Conservation (phyloP, 2,797 vertebrate genomes). For the Natrix natrix region DNA sequence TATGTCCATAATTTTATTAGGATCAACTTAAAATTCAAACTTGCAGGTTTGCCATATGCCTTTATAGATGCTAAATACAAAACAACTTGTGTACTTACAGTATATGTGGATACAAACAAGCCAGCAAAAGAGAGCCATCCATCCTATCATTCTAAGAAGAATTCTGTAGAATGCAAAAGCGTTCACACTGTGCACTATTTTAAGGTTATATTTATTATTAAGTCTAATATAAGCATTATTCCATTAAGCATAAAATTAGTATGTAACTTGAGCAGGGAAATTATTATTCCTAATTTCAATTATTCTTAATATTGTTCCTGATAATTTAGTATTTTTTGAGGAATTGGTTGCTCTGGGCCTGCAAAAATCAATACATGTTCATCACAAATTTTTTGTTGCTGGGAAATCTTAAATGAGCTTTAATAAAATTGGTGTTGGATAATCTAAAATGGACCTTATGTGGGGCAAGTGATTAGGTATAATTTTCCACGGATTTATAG, state of each 20-base stretch:
- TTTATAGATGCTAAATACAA: background rate
- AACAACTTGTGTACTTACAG: background rate
- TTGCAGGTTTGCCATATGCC: background rate
- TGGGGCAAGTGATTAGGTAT: background rate
- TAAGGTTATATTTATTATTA: background rate
- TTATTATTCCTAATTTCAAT: background rate
- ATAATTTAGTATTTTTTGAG: background rate
- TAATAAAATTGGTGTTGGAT: background rate
- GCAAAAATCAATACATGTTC: background rate
- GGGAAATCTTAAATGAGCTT: background rate
- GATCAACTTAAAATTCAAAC: background rate
- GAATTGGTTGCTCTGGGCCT: background rate
- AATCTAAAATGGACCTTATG: background rate
- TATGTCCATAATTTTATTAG: background rate
- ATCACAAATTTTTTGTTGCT: background rate
- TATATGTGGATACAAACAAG: background rate
- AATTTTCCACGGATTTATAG: background rate
- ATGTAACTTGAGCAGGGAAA: background rate
- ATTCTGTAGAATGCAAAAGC: background rate
- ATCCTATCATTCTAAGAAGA: background rate
- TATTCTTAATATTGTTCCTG: background rate
- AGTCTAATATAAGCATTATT: background rate
- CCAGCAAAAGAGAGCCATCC: background rate
- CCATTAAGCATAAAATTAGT: background rate
- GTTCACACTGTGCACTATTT: background rate